Percentiles rank a stretch among this genome's conserved stretches.
Evolutionary conservation across 2,113 vertebrate genomes (phyloP).

Genomic region (Spea multiplicata): DNA sequence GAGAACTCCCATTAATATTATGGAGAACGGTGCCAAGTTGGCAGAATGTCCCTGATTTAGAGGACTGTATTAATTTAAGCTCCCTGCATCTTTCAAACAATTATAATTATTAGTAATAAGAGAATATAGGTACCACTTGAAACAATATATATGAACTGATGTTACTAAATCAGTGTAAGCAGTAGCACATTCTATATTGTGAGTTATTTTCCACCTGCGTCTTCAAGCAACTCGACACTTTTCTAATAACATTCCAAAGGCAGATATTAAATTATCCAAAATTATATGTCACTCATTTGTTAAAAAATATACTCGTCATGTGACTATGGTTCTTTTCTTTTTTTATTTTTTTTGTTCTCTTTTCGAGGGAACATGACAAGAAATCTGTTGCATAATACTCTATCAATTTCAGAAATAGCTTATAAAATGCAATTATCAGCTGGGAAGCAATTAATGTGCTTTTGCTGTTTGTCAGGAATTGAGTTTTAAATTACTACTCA

Average conservation of each 20-base stretch:
- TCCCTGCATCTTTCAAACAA: not conserved
- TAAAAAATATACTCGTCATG: not conserved
- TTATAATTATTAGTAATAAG: not conserved
- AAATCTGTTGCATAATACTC: slow-evolving; percentile 18
- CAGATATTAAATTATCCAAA: not conserved
- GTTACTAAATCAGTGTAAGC: not conserved
- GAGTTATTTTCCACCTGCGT: not conserved
- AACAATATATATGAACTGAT: not conserved
- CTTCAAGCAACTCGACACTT: not conserved
- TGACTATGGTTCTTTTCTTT: slow-evolving; percentile 24
- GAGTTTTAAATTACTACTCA: slow-evolving; percentile 30
- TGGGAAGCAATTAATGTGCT: slow-evolving; percentile 36
- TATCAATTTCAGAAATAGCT: slow-evolving; percentile 30
- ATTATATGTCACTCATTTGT: not conserved
- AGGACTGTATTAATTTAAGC: too few relatives aligned
- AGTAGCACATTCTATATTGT: not conserved
- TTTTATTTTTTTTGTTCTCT: slow-evolving; percentile 8
- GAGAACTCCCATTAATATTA: too few relatives aligned
- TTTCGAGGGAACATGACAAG: slow-evolving; percentile 12
- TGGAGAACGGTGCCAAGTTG: too few relatives aligned
- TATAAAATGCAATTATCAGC: slow-evolving; percentile 40
- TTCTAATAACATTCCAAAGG: slow-evolving; percentile 3
- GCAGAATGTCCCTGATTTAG: too few relatives aligned
- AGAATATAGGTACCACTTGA: not conserved
- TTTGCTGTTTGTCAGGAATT: slow-evolving; percentile 17